A percentile compares a stretch with the other conserved stretches of the same genome.
These are phyloP conservation scores for Drosophila helvetica DNA, from an alignment of 2,888 invertebrate genomes.

Conservation along the genomic window DNA sequence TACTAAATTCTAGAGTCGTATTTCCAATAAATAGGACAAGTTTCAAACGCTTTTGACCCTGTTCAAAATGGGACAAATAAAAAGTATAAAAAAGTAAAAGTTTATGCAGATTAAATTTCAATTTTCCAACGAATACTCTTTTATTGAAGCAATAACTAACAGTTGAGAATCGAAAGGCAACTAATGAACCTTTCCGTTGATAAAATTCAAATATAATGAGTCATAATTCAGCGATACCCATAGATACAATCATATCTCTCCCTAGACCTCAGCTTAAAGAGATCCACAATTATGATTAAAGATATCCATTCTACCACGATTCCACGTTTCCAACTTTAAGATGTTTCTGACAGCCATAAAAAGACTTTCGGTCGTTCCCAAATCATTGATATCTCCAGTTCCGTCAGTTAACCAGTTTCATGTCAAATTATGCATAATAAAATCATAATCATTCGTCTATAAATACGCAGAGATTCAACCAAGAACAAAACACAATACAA, in stretches of 20 bases:
- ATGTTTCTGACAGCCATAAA: slow-evolving; percentile 16
- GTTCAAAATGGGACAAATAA: slow-evolving; percentile 5
- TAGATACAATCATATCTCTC: too few relatives aligned
- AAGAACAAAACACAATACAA: slow-evolving; percentile 38
- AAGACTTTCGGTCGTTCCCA: not conserved
- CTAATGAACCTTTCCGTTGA: slow-evolving; percentile 2
- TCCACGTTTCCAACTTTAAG: not conserved
- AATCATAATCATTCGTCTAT: slow-evolving; percentile 43
- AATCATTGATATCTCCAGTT: slow-evolving; percentile 30
- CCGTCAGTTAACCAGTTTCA: slow-evolving; percentile 50
- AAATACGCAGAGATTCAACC: slow-evolving; percentile 35
- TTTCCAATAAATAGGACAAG: not conserved
- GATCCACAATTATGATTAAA: not conserved
- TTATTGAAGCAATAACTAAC: not conserved
- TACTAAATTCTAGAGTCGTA: too few relatives aligned
- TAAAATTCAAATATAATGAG: slow-evolving; percentile 1
- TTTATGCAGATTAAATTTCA: slow-evolving; percentile 16
- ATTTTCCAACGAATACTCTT: not conserved
- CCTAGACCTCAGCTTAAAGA: not conserved
- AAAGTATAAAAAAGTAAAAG: slow-evolving; percentile 30
- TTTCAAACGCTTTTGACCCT: slow-evolving; percentile 10
- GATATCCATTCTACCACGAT: not conserved
- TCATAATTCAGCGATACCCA: too few relatives aligned
- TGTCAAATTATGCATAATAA: slow-evolving; percentile 43
- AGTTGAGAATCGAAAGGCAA: slow-evolving; percentile 9